Evolutionary conservation across 2,797 vertebrate genomes (phyloP).

Genomic region (Macropodus opercularis): DNA sequence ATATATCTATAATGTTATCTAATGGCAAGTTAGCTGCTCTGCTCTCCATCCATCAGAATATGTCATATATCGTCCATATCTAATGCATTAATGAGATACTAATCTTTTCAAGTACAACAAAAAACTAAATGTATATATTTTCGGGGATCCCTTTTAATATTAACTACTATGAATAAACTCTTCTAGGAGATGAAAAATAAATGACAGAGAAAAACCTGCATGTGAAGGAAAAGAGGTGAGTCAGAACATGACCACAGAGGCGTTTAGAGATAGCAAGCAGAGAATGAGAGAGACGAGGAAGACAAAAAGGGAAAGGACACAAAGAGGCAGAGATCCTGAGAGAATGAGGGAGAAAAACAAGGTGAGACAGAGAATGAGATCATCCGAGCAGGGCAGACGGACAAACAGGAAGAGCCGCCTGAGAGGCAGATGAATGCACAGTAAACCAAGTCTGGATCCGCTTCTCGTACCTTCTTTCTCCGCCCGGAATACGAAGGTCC

Average conservation of each 20-base stretch:
- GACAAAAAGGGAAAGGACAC: constrained; percentile 6
- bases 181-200: background rate
- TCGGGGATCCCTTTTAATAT: background rate
- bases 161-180: background rate
- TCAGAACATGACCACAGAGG: constrained; percentile 21
- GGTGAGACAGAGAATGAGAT: constrained; percentile 33
- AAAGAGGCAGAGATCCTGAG: constrained; percentile 9
- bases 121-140: constrained; percentile 7
- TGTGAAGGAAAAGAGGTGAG: background rate
- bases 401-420: constrained; percentile 23
- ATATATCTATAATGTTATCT: too few relatives aligned
- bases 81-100: background rate
- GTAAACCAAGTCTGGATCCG: constrained; percentile 6
- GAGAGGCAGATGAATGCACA: constrained; percentile 8
- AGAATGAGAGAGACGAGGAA: constrained; percentile 14
- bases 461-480: constrained; percentile 93
- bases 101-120: constrained; percentile 8
- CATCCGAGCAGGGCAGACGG: constrained; percentile 32
- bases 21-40: too few relatives aligned
- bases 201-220: background rate
- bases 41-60: background rate
- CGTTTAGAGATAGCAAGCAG: constrained; percentile 29
- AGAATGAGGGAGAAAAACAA: constrained; percentile 26
- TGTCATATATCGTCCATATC: background rate
- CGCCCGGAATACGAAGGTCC: constrained; percentile 91